Evolutionary conservation across 2,113 vertebrate species (phyloP).

Genomic region (Caranx melampygus): DNA sequence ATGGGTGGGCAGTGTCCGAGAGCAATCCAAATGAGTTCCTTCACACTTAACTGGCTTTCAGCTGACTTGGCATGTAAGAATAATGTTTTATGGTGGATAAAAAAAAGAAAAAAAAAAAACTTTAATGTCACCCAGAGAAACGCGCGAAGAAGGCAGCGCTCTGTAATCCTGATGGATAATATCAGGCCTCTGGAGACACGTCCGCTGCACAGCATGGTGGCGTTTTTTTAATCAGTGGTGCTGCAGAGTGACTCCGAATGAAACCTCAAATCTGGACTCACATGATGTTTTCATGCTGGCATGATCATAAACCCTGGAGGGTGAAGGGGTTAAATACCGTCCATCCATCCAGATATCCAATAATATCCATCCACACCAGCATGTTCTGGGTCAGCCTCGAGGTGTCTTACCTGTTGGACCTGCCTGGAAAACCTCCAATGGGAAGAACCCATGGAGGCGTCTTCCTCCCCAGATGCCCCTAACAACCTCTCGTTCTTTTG

Average conservation of each 20-base stretch:
- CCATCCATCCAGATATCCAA: no score
- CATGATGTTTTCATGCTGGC: not conserved
- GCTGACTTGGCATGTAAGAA: conserved; percentile 47
- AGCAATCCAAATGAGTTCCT: conserved; percentile 58
- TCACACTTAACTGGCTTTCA: conserved; percentile 57
- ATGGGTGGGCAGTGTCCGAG: conserved; percentile 30
- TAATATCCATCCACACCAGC: no score
- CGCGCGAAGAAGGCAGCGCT: conserved; percentile 32
- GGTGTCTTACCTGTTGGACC: no score
- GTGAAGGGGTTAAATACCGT: no score
- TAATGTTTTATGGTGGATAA: conserved; percentile 54
- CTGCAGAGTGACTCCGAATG: not conserved
- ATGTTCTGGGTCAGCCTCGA: no score
- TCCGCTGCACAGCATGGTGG: not conserved
- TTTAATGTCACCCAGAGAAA: conserved; percentile 53
- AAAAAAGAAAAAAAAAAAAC: conserved; percentile 37
- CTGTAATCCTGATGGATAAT: conserved; percentile 62
- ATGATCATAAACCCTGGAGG: no score
- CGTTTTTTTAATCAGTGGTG: conserved; percentile 1
- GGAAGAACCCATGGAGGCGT: no score
- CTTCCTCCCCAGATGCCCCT: no score
- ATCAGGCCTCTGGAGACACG: conserved; percentile 33
- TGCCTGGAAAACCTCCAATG: no score
- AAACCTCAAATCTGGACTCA: not conserved
- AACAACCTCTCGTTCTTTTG: no score